A percentile compares a stretch with the other conserved stretches of the same genome.
Evolutionary conservation across 2,797 vertebrate species (phyloP).

Genomic region (Gephyroberyx darwinii): DNA sequence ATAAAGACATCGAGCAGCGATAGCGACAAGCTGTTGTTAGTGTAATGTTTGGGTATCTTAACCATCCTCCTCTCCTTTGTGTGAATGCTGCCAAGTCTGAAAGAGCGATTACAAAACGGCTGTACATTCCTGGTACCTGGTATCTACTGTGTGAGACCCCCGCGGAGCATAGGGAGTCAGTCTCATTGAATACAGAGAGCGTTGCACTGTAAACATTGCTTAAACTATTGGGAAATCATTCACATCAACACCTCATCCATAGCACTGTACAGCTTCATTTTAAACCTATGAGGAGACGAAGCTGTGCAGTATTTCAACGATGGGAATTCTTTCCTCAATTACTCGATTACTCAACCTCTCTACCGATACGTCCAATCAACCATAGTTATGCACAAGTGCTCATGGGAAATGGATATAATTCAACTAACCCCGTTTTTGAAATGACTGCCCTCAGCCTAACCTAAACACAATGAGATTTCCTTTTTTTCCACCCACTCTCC

Average conservation of each 20-base stretch:
- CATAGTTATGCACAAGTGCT: conserved; percentile 17
- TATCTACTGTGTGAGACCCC: conserved; percentile 73
- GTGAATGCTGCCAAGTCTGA: conserved; percentile 49
- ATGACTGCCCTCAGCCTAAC: conserved; percentile 22
- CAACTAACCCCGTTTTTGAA: conserved; percentile 26
- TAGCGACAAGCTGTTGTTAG: conserved; percentile 37
- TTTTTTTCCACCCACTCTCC: conserved; percentile 6
- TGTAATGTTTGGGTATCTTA: conserved; percentile 62
- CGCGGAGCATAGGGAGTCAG: conserved; percentile 65
- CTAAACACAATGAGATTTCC: conserved; percentile 37
- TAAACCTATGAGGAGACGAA: conserved; percentile 16
- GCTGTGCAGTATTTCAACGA: conserved; percentile 1
- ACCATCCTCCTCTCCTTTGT: conserved; percentile 37
- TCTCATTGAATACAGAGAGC: conserved; percentile 47
- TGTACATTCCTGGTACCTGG: conserved; percentile 77
- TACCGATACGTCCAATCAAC: conserved; percentile 33
- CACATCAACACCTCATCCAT: conserved; percentile 29
- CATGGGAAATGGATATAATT: conserved; percentile 43
- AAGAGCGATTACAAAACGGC: conserved; percentile 62
- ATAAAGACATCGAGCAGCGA: not conserved
- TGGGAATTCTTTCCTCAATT: conserved; percentile 30
- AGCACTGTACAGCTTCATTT: not conserved
- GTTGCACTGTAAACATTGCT: conserved; percentile 47
- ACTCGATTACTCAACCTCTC: conserved; percentile 29
- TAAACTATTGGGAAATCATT: conserved; percentile 54